Conservation (phyloP, 2,888 invertebrate species). For the Torymus auratus region DNA sequence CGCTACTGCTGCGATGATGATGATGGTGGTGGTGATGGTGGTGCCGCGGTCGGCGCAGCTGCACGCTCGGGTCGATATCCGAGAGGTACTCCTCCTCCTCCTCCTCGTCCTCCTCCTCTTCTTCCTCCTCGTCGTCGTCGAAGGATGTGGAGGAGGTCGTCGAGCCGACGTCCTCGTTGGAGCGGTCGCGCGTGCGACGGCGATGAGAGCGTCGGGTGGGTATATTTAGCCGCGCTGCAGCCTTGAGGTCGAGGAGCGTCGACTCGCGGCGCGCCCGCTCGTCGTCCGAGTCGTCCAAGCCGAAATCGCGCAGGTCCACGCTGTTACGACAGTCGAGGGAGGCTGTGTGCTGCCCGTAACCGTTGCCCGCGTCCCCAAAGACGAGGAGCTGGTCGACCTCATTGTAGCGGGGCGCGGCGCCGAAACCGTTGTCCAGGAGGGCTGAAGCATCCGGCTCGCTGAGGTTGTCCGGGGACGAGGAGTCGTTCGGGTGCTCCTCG, state of each 20-base stretch:
- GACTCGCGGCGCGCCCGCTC: conserved; percentile 69
- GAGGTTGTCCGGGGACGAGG: conserved; percentile 67
- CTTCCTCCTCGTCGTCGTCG: not conserved
- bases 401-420: conserved; percentile 30
- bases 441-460: conserved; percentile 68
- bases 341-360: conserved; percentile 67
- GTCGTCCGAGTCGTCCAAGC: conserved; percentile 64
- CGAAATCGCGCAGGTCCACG: conserved; percentile 74
- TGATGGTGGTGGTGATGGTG: conserved; percentile 61
- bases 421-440: too few species aligned
- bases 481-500: conserved; percentile 64
- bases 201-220: not conserved
- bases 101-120: not conserved
- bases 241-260: conserved; percentile 68
- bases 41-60: conserved; percentile 59
- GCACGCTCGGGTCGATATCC: conserved; percentile 52
- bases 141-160: too few species aligned
- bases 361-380: conserved; percentile 70
- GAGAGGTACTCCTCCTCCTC: conserved; percentile 59
- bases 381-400: conserved; percentile 68
- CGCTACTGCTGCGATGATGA: conserved; percentile 60
- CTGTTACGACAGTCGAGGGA: conserved; percentile 73
- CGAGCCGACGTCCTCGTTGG: not conserved
- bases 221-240: conserved; percentile 17
- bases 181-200: not conserved